Conservation (phyloP, 2,113 vertebrate genomes). For the Bothrops jararaca region DNA sequence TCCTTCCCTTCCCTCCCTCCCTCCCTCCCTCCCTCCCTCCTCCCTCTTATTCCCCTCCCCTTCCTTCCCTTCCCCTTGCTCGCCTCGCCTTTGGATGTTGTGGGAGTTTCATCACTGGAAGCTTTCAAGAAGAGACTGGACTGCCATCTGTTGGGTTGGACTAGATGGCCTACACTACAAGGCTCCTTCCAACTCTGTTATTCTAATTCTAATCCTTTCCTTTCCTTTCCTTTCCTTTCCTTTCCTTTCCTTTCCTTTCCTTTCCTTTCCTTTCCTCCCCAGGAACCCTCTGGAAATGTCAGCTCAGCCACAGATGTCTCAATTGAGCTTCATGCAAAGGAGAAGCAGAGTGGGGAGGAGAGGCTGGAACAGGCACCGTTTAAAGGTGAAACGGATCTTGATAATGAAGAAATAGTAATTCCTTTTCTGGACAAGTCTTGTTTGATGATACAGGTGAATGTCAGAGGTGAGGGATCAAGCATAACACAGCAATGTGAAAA, state of each 20-base stretch:
- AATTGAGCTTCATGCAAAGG: slow-evolving; percentile 72
- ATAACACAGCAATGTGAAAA: slow-evolving; percentile 61
- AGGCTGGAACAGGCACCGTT: slow-evolving; percentile 49
- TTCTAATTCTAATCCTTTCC: too few species aligned
- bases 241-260: too few species aligned
- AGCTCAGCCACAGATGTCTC: slow-evolving; percentile 71
- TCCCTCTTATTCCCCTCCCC: too few species aligned
- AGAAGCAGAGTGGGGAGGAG: slow-evolving; percentile 45
- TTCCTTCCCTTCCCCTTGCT: too few species aligned
- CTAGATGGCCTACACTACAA: too few species aligned
- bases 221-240: background rate
- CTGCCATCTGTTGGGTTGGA: too few species aligned
- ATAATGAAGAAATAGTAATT: slow-evolving; percentile 75
- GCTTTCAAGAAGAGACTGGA: too few species aligned
- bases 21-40: background rate
- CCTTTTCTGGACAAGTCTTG: slow-evolving; percentile 67
- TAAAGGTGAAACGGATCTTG: slow-evolving; percentile 75
- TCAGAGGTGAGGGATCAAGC: slow-evolving; percentile 70
- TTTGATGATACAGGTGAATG: slow-evolving; percentile 72
- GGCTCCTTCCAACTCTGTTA: too few species aligned
- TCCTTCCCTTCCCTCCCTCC: too few species aligned
- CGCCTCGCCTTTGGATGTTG: too few species aligned
- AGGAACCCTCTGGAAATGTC: slow-evolving; percentile 72
- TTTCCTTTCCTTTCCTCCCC: slow-evolving; percentile 34
- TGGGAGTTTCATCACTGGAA: too few species aligned